Conservation (phyloP, 2,113 vertebrate species). For the Ophiodon elongatus region DNA sequence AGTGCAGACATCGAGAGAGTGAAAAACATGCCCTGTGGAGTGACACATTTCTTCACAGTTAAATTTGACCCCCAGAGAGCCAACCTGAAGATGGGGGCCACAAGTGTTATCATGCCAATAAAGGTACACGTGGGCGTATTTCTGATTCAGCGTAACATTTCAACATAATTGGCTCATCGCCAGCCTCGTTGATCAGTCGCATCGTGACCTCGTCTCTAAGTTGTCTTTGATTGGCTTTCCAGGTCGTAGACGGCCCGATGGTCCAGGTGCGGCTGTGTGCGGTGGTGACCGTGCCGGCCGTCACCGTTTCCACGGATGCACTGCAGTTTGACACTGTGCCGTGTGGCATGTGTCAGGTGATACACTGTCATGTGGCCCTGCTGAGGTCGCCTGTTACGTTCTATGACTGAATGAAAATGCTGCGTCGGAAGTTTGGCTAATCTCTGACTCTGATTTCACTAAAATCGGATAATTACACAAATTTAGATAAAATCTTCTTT, state of each 20-base stretch:
- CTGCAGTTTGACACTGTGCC: slow-evolving; percentile 86
- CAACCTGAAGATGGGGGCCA: slow-evolving; percentile 46
- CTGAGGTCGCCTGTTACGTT: background rate
- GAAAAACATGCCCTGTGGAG: slow-evolving; percentile 56
- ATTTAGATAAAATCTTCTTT: background rate
- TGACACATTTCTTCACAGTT: slow-evolving; percentile 58
- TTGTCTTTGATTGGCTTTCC: slow-evolving; percentile 19
- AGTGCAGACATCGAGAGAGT: slow-evolving; percentile 53
- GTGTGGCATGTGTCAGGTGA: slow-evolving; percentile 89
- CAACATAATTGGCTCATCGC: background rate
- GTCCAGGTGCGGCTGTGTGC: slow-evolving; percentile 84
- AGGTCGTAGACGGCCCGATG: slow-evolving; percentile 87
- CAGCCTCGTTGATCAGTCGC: background rate
- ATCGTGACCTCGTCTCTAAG: background rate
- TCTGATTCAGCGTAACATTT: background rate
- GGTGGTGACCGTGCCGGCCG: slow-evolving; percentile 79
- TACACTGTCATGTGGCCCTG: background rate
- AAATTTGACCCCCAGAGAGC: slow-evolving; percentile 55
- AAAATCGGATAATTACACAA: background rate
- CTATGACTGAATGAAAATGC: background rate
- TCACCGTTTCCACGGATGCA: slow-evolving; percentile 82
- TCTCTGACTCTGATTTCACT: background rate
- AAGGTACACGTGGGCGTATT: slow-evolving; percentile 68
- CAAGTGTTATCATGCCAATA: slow-evolving; percentile 59
- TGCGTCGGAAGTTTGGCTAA: background rate